Percentiles rank a stretch among this genome's conserved stretches.
phyloP scores from a whole-genome alignment of 2,888 invertebrate species.

The Therioaphis trifolii region DNA sequence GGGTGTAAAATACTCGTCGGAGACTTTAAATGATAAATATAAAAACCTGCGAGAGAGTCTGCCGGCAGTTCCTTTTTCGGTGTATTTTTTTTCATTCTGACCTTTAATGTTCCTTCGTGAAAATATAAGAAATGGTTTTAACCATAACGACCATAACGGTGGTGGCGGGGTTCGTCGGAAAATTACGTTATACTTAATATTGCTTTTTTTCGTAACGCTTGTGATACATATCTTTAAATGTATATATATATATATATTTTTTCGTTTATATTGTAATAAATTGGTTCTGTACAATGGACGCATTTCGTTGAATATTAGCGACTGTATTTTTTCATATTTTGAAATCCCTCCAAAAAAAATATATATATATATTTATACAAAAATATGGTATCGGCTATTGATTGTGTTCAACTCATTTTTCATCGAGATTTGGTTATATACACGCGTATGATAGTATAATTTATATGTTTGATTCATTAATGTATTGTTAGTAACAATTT shows the following conservation, averaged over 20 bases:
- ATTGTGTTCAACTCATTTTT: not conserved
- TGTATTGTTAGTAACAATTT: too few species aligned
- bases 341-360: too few species aligned
- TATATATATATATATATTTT: not conserved
- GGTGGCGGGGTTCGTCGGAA: not conserved
- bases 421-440: not conserved
- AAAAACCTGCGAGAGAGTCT: slow-evolving; percentile 17
- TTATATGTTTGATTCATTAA: too few species aligned
- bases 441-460: not conserved
- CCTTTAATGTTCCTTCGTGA: slow-evolving; percentile 26
- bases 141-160: slow-evolving; percentile 12
- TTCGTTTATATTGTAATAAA: not conserved
- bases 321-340: too few species aligned
- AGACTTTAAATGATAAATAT: slow-evolving; percentile 41
- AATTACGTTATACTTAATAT: not conserved
- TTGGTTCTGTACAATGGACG: not conserved
- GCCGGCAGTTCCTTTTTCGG: slow-evolving; percentile 21
- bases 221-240: not conserved
- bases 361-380: too few species aligned
- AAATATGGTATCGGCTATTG: not conserved
- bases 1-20: slow-evolving; percentile 21
- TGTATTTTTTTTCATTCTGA: slow-evolving; percentile 31
- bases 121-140: slow-evolving; percentile 29
- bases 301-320: too few species aligned
- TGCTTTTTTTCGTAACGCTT: not conserved